A percentile compares a stretch with the other conserved stretches of the same genome.
Conservation (phyloP, 2,113 vertebrate species). For the Cyanoderma ruficeps region DNA sequence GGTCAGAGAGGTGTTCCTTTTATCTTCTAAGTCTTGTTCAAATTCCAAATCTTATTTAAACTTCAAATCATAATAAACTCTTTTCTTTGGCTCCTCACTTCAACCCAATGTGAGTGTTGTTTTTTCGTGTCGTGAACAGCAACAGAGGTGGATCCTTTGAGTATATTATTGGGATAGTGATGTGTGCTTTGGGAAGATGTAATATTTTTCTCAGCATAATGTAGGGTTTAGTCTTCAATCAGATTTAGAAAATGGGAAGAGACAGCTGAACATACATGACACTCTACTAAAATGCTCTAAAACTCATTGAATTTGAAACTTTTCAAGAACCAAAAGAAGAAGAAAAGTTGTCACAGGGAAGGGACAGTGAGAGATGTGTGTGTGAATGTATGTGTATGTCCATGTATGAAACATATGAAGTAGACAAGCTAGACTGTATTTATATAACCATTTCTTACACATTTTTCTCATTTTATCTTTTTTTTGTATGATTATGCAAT, state of each 20-base stretch:
- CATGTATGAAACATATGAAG: not conserved
- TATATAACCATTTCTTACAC: rapidly evolving
- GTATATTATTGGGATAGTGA: not conserved
- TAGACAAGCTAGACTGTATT: not conserved
- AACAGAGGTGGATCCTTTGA: not conserved
- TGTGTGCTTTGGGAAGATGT: not conserved
- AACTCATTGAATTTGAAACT: not conserved
- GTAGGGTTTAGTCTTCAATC: not conserved
- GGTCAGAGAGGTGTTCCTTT: too few species aligned
- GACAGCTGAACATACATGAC: not conserved
- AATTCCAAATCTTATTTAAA: too few species aligned
- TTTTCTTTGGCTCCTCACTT: too few species aligned
- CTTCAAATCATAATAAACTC: too few species aligned
- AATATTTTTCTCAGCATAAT: not conserved
- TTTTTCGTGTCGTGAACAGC: too few species aligned
- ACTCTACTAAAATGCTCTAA: not conserved
- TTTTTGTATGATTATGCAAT: not conserved
- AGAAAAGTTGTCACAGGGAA: not conserved
- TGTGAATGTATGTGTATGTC: not conserved
- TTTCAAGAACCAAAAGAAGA: not conserved
- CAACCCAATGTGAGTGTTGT: too few species aligned
- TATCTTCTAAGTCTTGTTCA: too few species aligned
- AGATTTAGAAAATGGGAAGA: not conserved
- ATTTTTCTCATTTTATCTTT: not conserved
- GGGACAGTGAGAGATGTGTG: not conserved